phyloP scores from a whole-genome alignment of 2,113 vertebrate genomes.

The Melanerpes aurifrons region DNA sequence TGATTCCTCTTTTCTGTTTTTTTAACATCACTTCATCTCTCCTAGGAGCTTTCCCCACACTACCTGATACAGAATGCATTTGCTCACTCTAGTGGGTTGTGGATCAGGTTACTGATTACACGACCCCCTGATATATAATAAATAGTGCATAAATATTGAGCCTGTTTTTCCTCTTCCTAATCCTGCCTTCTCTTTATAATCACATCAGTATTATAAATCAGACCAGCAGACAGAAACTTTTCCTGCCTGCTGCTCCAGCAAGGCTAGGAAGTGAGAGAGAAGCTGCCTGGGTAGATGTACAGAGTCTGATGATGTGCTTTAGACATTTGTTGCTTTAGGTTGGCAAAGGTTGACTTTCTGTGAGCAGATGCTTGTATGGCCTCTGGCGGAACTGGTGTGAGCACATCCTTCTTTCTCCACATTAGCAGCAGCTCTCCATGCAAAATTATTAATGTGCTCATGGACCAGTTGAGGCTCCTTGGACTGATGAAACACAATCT shows the following conservation, averaged over 20 bases:
- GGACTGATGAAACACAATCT: too few species aligned
- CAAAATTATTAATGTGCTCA: too few species aligned
- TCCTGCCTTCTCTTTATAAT: not conserved
- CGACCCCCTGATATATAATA: not conserved
- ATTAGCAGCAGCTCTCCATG: too few species aligned
- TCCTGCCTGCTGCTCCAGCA: not conserved
- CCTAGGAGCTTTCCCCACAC: not conserved
- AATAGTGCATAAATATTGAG: not conserved
- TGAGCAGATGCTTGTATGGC: not conserved
- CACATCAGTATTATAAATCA: not conserved
- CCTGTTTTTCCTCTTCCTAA: not conserved
- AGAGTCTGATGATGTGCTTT: accelerated
- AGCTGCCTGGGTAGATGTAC: not conserved
- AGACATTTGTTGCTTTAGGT: not conserved
- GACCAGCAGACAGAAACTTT: not conserved
- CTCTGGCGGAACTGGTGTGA: not conserved
- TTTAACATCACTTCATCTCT: not conserved
- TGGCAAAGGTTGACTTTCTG: not conserved
- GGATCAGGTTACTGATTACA: not conserved
- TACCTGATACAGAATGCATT: not conserved
- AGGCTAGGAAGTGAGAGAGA: not conserved
- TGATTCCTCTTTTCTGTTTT: not conserved
- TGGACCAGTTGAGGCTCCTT: too few species aligned
- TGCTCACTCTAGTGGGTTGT: not conserved
- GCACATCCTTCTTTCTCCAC: too few species aligned